Percentiles rank a stretch among this genome's conserved stretches.
Evolutionary conservation across 2,113 vertebrate genomes (phyloP).

Genomic region (Leptocoma aspasia): DNA sequence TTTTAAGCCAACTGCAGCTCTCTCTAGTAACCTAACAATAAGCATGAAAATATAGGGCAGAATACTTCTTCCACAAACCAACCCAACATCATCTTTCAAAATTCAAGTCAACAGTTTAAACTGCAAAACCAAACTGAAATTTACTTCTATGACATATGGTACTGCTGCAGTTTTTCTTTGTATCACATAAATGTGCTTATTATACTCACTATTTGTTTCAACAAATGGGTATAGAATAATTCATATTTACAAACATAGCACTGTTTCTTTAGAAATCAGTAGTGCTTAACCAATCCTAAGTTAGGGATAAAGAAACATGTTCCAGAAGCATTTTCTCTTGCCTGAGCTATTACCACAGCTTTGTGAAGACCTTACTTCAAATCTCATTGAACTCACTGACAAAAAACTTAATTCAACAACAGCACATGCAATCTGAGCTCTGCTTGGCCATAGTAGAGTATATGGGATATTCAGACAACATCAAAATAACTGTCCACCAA

Average conservation of each 20-base stretch:
- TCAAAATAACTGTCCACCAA: background rate
- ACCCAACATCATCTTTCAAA: background rate
- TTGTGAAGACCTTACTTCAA: background rate
- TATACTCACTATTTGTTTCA: background rate
- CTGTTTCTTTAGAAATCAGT: background rate
- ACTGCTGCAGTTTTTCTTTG: background rate
- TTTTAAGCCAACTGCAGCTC: slow-evolving; percentile 1
- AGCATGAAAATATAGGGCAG: background rate
- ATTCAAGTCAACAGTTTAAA: background rate
- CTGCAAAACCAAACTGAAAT: background rate
- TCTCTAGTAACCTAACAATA: background rate
- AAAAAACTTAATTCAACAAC: background rate
- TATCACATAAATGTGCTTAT: background rate
- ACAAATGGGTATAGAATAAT: background rate
- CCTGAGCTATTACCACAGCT: background rate
- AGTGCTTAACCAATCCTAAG: background rate
- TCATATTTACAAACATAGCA: background rate
- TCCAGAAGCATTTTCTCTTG: background rate
- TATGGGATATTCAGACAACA: background rate
- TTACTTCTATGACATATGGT: background rate
- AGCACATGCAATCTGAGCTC: background rate
- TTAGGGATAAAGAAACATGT: background rate
- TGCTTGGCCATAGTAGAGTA: background rate
- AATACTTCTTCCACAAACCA: background rate
- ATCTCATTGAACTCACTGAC: background rate